Evolutionary conservation across 2,888 invertebrate species (phyloP).

Genomic region (Malthinus flaveolus): DNA sequence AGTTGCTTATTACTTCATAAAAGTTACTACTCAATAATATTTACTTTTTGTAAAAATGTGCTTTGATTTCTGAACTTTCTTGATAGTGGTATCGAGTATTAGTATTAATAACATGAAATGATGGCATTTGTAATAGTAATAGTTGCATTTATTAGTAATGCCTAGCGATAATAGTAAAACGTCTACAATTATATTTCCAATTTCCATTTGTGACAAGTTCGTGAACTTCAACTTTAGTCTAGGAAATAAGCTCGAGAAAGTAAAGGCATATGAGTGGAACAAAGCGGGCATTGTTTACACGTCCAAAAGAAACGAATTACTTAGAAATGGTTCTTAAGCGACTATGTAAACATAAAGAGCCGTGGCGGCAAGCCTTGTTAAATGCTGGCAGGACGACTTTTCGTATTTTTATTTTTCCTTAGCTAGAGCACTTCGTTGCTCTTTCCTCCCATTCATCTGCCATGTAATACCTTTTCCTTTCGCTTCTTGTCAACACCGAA

Average conservation of each 20-base stretch:
- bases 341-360: conserved; percentile 28
- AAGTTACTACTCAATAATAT: no score
- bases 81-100: no score
- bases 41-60: no score
- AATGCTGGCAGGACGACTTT: conserved; percentile 20
- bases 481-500: conserved; percentile 11
- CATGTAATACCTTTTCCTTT: conserved; percentile 12
- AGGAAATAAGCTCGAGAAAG: conserved; percentile 16
- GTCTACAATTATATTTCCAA: no score
- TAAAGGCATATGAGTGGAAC: conserved; percentile 21
- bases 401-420: conserved; percentile 15
- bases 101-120: no score
- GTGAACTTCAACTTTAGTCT: conserved; percentile 10
- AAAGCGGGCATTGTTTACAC: conserved; percentile 24
- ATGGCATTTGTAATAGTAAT: no score
- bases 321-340: conserved; percentile 25
- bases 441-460: conserved; percentile 14
- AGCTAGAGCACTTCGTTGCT: conserved; percentile 7
- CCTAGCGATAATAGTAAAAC: no score
- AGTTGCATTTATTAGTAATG: no score
- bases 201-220: conserved; percentile 1
- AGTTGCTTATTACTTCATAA: no score
- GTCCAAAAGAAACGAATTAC: conserved; percentile 25
- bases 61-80: no score
- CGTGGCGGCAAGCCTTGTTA: conserved; percentile 21